phyloP scores from a whole-genome alignment of 1,140 invertebrate genomes.

The Meteorus sp. region DNA sequence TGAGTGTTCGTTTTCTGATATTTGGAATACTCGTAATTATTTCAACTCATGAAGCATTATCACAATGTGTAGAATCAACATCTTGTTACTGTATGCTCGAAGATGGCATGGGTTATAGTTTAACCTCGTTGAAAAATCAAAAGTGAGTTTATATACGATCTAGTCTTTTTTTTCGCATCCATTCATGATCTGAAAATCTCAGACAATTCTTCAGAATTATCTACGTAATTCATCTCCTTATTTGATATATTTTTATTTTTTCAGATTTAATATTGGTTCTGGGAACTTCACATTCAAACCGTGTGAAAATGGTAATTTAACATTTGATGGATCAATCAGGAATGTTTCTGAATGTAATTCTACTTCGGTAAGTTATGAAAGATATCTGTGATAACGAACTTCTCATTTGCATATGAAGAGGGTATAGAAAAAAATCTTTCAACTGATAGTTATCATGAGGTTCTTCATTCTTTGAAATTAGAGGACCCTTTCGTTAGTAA shows the following conservation, averaged over 20 bases:
- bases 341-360: conserved; percentile 1
- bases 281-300: conserved; percentile 29
- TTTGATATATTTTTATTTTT: conserved; percentile 25
- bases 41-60: background rate
- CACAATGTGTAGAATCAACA: background rate
- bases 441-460: no score
- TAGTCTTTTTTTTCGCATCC: background rate
- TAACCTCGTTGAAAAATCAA: background rate
- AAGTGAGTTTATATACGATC: no score
- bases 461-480: no score
- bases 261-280: conserved; percentile 8
- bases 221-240: background rate
- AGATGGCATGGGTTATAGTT: conserved; percentile 3
- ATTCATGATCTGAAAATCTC: background rate
- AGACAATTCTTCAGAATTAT: background rate
- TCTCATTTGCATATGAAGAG: background rate
- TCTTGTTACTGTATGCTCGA: background rate
- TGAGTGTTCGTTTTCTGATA: background rate
- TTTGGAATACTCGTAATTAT: background rate
- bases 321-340: background rate
- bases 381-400: background rate
- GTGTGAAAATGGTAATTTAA: conserved; percentile 28
- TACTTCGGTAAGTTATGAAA: conserved; percentile 30
- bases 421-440: background rate
- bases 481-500: no score